Percentiles rank a stretch among this genome's conserved stretches.
Conservation (phyloP, 2,113 vertebrate species). For the Lipotes vexillifer region DNA sequence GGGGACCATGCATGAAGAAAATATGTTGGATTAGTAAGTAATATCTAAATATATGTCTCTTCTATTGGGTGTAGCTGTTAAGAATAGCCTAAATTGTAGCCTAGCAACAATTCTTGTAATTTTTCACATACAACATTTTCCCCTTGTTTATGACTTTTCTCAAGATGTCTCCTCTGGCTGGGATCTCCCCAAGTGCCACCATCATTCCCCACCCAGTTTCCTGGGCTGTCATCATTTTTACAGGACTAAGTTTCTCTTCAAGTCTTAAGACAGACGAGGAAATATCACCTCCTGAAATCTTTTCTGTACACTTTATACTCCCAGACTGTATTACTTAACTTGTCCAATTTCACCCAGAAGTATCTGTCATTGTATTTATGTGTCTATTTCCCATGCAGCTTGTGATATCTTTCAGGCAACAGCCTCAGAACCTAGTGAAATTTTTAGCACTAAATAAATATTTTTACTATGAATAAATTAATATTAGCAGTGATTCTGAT, state of each 20-base stretch:
- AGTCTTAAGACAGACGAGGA: neutral
- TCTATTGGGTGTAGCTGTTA: neutral
- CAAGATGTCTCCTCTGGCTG: neutral
- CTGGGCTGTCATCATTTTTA: neutral
- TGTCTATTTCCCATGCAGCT: neutral
- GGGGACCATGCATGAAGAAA: neutral
- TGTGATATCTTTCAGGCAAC: neutral
- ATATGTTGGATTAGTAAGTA: neutral
- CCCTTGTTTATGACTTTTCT: neutral
- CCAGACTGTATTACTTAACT: neutral
- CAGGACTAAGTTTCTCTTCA: neutral
- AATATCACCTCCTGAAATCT: neutral
- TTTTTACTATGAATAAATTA: slow-evolving; percentile 43
- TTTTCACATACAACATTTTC: neutral
- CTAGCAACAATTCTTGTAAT: neutral
- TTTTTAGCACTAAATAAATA: slow-evolving; percentile 2
- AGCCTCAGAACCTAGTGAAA: neutral
- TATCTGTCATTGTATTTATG: slow-evolving; percentile 17
- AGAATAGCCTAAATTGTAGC: neutral
- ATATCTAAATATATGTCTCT: neutral
- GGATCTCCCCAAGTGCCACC: neutral
- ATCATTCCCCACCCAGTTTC: neutral
- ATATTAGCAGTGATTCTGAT: slow-evolving; percentile 36
- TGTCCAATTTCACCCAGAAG: neutral
- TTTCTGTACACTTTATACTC: neutral